Conservation (phyloP, 2,888 invertebrate species). For the Trissoscelio sp. region DNA sequence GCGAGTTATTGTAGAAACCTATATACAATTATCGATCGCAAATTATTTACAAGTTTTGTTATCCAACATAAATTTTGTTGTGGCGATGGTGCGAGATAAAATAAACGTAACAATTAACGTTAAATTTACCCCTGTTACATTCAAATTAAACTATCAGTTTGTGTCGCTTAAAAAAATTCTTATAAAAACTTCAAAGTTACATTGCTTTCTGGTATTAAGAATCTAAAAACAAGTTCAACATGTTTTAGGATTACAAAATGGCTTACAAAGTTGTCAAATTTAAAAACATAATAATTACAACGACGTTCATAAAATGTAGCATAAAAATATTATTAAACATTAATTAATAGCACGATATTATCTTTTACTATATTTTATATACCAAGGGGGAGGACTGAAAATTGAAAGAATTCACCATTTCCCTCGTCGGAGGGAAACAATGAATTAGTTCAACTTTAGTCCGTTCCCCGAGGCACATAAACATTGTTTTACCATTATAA, state of each 20-base stretch:
- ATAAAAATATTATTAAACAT: no score
- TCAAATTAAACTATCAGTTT: background rate
- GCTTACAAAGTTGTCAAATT: no score
- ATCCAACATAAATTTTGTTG: slow-evolving; percentile 11
- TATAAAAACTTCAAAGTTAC: background rate
- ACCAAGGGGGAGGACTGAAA: no score
- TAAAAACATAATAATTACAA: background rate
- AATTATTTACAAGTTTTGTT: slow-evolving; percentile 50
- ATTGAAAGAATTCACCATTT: no score
- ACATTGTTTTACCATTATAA: no score
- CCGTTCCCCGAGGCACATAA: no score
- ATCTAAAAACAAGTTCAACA: background rate
- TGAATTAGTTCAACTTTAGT: no score
- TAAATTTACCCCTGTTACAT: background rate
- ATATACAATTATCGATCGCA: slow-evolving; percentile 41
- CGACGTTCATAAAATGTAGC: background rate
- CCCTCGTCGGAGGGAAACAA: no score
- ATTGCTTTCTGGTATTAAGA: slow-evolving; percentile 2
- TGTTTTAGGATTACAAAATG: no score
- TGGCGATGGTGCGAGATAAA: background rate
- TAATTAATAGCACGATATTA: no score
- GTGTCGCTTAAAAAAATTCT: background rate
- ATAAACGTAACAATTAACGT: background rate
- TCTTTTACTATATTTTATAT: no score
- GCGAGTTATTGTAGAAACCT: slow-evolving; percentile 32